Conservation (phyloP, 37 sponge, comb jelly and placozoan species). For the Chondrilla cf. caribensis region DNA sequence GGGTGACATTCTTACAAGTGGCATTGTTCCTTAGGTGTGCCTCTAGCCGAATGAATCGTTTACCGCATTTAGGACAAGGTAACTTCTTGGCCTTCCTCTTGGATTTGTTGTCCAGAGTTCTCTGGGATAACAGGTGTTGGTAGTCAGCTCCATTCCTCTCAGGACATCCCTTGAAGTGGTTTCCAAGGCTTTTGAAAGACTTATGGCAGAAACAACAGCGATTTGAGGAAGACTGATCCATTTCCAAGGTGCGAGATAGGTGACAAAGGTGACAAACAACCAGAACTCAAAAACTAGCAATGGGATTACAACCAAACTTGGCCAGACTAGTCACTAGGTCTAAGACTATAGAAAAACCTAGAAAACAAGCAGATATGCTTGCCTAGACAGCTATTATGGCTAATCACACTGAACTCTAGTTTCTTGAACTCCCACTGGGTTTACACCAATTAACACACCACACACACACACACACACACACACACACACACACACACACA, state of each 20-base stretch:
- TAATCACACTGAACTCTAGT: background rate
- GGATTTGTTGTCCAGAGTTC: conserved; percentile 5
- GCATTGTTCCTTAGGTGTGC: background rate
- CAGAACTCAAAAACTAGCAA: background rate
- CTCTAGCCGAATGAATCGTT: background rate
- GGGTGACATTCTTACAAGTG: background rate
- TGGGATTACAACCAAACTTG: conserved; percentile 8
- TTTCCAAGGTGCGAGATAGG: background rate
- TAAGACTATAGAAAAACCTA: background rate
- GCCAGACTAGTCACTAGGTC: conserved; percentile 23
- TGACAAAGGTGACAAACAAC: background rate
- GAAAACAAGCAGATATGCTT: background rate
- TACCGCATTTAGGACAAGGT: conserved; percentile 3
- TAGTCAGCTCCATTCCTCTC: conserved; percentile 20
- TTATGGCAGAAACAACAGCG: background rate
- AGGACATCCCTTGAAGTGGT: conserved; percentile 8
- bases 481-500: too few species aligned
- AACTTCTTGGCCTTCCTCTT: background rate
- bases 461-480: too few species aligned
- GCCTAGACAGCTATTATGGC: conserved; percentile 16
- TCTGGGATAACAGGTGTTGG: background rate
- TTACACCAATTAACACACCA: too few species aligned
- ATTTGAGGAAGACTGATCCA: background rate
- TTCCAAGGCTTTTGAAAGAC: background rate
- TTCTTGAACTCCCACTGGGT: background rate